Base-by-base conservation (phyloP, 2,888 invertebrate species). In the Galerucella calmariensis region DNA sequence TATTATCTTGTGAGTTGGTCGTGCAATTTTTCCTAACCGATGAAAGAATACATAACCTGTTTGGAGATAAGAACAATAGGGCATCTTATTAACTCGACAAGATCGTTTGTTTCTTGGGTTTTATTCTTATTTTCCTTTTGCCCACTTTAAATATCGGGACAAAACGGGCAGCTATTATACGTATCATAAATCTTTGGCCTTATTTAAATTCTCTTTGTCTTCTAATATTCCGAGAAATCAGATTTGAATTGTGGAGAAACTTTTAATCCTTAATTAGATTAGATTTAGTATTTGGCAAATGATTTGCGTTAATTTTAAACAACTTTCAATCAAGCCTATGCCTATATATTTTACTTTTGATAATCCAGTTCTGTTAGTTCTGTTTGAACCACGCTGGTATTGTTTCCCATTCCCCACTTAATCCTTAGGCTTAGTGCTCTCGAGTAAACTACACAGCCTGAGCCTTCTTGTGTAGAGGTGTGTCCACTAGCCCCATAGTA, bases 41-140 rank as follows among this genome's bases (percentile, higher is more conserved):
- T 74, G 69, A 76, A 58, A 65, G 69, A 69, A 56, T 16, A 41
- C 35, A 20, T 63, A 72, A 24, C 75, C 69, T 53, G 76, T 74
- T 69, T 67, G 46, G 16, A 72, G 69, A 70, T 69, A 72, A 74
- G 79, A 81, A 81, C 81, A 82, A 82, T 82, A 79, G 81, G 74
- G 80, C 79, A 80, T 82, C 81, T 82, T 81, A 82, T 82, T 82
- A 82, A 82, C 79, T 82, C 81, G 77, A 77, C 79, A 79, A 79
- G 80, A 79, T 80, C 80, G 81, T 81, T 81, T 81, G 77, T 81
- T 81, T 80, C 79, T 79, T 77, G 77, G 63, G 73, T 81, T 77
- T 79, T 79, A 76, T 75, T 78, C 77, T 80, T 73, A 56, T 72
- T 75, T 65, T 74, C 68, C 63, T 75, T 69, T 67, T 75, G 79